Evolutionary conservation across 2,797 vertebrate species (phyloP), one percentile per base, ranked within the genome.

Genomic region (Sebastes umbrosus): DNA sequence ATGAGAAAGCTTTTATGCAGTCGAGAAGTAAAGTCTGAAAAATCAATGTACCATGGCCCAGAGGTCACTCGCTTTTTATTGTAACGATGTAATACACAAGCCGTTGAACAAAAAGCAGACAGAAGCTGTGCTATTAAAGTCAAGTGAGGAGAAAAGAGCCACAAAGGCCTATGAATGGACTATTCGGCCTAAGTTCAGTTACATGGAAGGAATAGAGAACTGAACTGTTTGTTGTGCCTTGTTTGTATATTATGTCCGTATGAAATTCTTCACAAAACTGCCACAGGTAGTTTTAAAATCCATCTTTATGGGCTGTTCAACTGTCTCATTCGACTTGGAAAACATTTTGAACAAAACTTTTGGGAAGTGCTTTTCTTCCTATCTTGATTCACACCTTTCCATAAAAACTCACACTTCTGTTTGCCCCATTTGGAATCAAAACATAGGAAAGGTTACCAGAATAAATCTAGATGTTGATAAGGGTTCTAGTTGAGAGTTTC

Each of bases 1-100:
- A 96, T 82, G 90, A 91, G 89, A 94, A 95, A 93, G 93, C 94
- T 94, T 95, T 95, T 94, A 95, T 88, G 79, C 84, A 89, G 90
- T 87, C 88, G 64, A 79, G 77, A 91, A 88, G 72, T 80, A 86
- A 80, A 87, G 85, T 89, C 77, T 72, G 29, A 83, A 79, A 91
- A 92, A 92, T 88, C 76, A 85, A 84, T 90, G 88, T 88, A 82
- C 39, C 62, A 16, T 43, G 82, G 78, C 80, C 70, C 70, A 0
- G 16, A 72, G 84, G 88, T 91, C 87, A 77, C 74, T 82, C 62
- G 16, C 52, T 88, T 87, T 87, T 75, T 84, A 71, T 89, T 87
- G 77, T 88, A 82, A 43, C 58, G 12, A 63, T 88, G 88, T 90
- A 79, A 88, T 85, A 81, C 82, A 83, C 73, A 78, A 71, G 80